Evolutionary conservation across 1,140 invertebrate genomes (phyloP), one percentile per base, ranked within the genome.

Genomic region (Solenopsis invicta): DNA sequence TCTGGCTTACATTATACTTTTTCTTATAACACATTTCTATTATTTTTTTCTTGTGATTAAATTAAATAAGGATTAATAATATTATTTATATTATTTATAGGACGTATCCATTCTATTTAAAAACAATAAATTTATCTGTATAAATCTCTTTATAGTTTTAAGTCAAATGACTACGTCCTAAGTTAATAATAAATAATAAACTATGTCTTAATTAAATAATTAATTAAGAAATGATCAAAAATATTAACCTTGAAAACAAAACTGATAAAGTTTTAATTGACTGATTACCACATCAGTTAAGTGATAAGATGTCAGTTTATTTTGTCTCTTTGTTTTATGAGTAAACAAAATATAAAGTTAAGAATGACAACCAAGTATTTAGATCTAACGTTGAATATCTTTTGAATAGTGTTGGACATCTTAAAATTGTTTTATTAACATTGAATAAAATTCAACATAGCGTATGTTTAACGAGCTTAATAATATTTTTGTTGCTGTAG

Each of bases 61-160:
- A 52, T 71, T 34, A 74, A 59, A 59, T 41, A 59, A 21, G 3
- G 12, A n/a, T 72, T 56, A 56, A 72, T 52, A 56, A 29, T 34
- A 24, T 71, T 8, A 4, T 71, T 18, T 29, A 71, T n/a, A 21
- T n/a, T n/a, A n/a, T n/a, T n/a, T n/a, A n/a, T n/a, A n/a, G n/a
- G n/a, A n/a, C n/a, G n/a, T n/a, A n/a, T n/a, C n/a, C n/a, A n/a
- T n/a, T n/a, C n/a, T n/a, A n/a, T n/a, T n/a, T n/a, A n/a, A n/a
- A n/a, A n/a, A n/a, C n/a, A n/a, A n/a, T n/a, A n/a, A n/a, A n/a
- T n/a, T n/a, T n/a, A n/a, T n/a, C n/a, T n/a, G n/a, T n/a, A n/a
- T n/a, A n/a, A n/a, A n/a, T n/a, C n/a, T n/a, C n/a, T n/a, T n/a
- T n/a, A n/a, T n/a, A n/a, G n/a, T n/a, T n/a, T n/a, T n/a, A n/a